Base-by-base conservation (phyloP, 1,140 invertebrate species). In the Melitaea cinxia region DNA sequence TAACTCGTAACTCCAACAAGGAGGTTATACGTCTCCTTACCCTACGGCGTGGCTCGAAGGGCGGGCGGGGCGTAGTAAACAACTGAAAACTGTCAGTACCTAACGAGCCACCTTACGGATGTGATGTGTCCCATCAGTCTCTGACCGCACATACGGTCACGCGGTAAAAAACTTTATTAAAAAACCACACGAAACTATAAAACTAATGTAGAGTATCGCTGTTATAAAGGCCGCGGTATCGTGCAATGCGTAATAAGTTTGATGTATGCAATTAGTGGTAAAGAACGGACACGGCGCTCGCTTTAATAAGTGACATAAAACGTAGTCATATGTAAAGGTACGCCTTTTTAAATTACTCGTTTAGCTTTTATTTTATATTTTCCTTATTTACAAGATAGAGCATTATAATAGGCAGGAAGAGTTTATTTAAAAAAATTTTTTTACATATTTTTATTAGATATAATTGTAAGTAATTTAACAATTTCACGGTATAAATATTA, bases 61-160 rank as follows among this genome's bases (percentile, higher is more conserved):
- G 73, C 67, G 70, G 70, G 73, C 68, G 67, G 70, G 67, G 66
- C 59, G 42, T 62, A 61, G 67, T 75, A 72, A 72, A 71, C 65
- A 70, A 68, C 61, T 65, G 64, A 68, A 68, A 66, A 68, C 57
- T 54, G 65, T 33, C 64, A 75, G 73, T 75, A 56, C 30, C 19
- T 15, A 57, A 37, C 42, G 35, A 35, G 56, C 35, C 55, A 35
- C 54, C 47, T 42, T 50, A 26, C 19, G 17, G 54, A 23, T 28
- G 42, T 61, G 62, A 73, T 66, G 74, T 73, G 37, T 59, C 37
- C 30, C 24, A 19, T 17, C 10, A 39, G 12, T 21, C n/a, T 17
- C 21, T 35, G 45, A 52, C 33, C 45, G 30, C 28, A 50, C 17
- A 49, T 14, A 60, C 57, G 52, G 64, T 54, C 57, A 66, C 49